Percentiles rank a stretch among this genome's conserved stretches.
These are phyloP conservation scores for Toxostoma redivivum DNA, from an alignment of 2,113 vertebrate species.

Conservation along the genomic window DNA sequence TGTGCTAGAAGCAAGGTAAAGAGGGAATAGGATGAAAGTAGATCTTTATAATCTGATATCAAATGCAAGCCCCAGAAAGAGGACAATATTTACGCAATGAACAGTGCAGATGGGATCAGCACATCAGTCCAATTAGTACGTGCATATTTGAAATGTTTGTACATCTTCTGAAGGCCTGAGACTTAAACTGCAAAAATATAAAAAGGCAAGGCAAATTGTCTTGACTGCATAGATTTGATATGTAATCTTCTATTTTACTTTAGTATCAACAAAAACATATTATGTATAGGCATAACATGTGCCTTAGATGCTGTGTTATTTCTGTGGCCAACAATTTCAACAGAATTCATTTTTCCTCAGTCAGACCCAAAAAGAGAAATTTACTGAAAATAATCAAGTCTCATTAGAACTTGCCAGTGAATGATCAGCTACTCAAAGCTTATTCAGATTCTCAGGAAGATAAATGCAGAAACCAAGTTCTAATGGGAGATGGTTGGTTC, in stretches of 20 bases:
- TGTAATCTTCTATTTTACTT: neutral
- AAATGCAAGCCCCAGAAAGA: neutral
- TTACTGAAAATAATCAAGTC: neutral
- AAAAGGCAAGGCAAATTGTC: neutral
- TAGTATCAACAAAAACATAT: neutral
- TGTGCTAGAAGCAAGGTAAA: neutral
- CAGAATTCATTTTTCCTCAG: neutral
- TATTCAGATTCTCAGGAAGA: neutral
- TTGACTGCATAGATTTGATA: neutral
- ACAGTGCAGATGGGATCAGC: neutral
- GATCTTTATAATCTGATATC: neutral
- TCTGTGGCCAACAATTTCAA: neutral
- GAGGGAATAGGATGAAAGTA: neutral
- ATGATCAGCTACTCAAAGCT: neutral
- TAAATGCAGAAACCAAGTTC: neutral
- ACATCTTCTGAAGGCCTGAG: neutral
- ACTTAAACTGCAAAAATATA: neutral
- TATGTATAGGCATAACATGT: neutral
- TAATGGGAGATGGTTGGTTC: neutral
- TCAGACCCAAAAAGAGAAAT: neutral
- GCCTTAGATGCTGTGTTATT: neutral
- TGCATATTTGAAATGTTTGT: neutral
- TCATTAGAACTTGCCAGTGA: neutral
- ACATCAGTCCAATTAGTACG: neutral
- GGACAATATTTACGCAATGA: neutral